Percentiles rank a stretch among this genome's conserved stretches.
These are phyloP conservation scores for Echiichthys vipera DNA, from an alignment of 2,797 vertebrate genomes.

Conservation along the genomic window DNA sequence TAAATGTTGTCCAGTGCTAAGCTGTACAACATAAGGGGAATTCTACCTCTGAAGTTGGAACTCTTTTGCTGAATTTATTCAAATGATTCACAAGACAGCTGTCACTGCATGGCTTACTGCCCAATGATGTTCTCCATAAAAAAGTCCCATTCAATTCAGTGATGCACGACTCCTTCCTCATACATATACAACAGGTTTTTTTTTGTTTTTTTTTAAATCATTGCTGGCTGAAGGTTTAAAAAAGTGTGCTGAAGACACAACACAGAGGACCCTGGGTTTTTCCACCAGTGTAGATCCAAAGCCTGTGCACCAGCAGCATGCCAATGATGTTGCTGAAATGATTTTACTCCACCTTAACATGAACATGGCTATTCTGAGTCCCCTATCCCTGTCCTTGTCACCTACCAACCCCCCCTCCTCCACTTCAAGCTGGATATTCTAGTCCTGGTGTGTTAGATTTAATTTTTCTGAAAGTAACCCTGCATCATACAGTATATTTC, in stretches of 20 bases:
- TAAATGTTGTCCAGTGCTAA: constrained; percentile 32
- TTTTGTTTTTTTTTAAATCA: constrained; percentile 23
- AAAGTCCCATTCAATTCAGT: constrained; percentile 60
- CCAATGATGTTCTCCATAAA: constrained; percentile 66
- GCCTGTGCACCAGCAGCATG: constrained; percentile 37
- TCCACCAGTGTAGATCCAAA: constrained; percentile 33
- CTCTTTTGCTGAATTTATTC: constrained; percentile 60
- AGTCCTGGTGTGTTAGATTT: constrained; percentile 63
- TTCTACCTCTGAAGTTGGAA: constrained; percentile 61
- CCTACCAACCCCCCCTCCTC: constrained; percentile 19
- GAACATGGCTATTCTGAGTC: constrained; percentile 56
- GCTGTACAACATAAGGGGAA: constrained; percentile 26
- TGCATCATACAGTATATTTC: constrained; percentile 51
- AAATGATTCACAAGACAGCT: constrained; percentile 75
- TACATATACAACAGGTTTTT: constrained; percentile 62
- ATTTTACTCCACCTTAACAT: constrained; percentile 53
- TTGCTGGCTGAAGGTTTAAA: constrained; percentile 43
- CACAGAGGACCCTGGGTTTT: constrained; percentile 14
- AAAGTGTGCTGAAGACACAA: constrained; percentile 24
- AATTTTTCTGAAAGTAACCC: constrained; percentile 63
- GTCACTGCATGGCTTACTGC: constrained; percentile 73
- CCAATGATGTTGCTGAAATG: constrained; percentile 41
- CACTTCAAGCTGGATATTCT: constrained; percentile 34
- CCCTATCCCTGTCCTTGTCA: constrained; percentile 62
- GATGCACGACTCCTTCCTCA: constrained; percentile 58